Percentiles rank a stretch among this genome's conserved stretches.
Conservation (phyloP, 2,888 invertebrate genomes). For the Meiosimyza decipiens region DNA sequence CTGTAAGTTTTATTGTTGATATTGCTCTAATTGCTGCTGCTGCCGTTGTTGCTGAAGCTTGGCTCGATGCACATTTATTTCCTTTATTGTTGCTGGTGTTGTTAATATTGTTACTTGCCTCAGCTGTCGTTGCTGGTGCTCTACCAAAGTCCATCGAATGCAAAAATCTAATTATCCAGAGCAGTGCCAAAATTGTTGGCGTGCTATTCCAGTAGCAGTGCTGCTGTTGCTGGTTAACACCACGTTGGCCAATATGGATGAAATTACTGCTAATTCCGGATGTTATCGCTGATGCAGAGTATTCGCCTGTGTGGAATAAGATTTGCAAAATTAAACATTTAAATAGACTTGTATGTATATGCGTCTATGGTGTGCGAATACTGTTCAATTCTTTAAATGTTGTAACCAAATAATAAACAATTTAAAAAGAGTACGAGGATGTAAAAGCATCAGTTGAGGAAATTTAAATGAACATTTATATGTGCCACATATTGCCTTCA, state of each 20-base stretch:
- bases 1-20: slow-evolving; percentile 15
- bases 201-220: slow-evolving; percentile 39
- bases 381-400: too few relatives aligned
- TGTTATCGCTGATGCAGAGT: slow-evolving; percentile 66
- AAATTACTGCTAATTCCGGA: slow-evolving; percentile 49
- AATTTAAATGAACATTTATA: too few relatives aligned
- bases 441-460: too few relatives aligned
- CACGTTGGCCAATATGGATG: slow-evolving; percentile 4
- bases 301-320: slow-evolving; percentile 58
- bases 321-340: slow-evolving; percentile 49
- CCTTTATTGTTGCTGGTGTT: background rate
- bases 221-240: slow-evolving; percentile 12
- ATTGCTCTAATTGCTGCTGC: background rate
- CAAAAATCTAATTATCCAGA: slow-evolving; percentile 59
- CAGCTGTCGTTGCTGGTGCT: background rate
- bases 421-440: too few relatives aligned
- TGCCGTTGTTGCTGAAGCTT: slow-evolving; percentile 33
- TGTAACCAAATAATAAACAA: too few relatives aligned
- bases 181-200: slow-evolving; percentile 51
- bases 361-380: slow-evolving; percentile 35
- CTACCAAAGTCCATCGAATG: slow-evolving; percentile 46
- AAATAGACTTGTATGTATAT: slow-evolving; percentile 52
- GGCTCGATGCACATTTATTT: slow-evolving; percentile 30
- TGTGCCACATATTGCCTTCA: too few relatives aligned
- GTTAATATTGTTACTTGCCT: slow-evolving; percentile 14